Base-by-base conservation (phyloP, 1,140 invertebrate species). In the Caenorhabditis briggsae region DNA sequence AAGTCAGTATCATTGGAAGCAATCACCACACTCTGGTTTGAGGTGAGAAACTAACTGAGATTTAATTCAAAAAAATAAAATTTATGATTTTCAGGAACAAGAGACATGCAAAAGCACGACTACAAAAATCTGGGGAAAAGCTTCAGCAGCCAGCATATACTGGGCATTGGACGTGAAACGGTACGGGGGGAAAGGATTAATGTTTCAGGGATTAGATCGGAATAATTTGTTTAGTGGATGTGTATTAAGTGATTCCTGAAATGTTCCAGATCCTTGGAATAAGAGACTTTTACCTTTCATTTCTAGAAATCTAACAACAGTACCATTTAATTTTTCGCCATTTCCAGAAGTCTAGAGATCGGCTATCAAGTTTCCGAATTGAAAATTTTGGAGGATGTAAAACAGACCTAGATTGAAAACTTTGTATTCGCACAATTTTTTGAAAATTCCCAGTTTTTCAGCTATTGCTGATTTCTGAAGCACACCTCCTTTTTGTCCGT, bases 161-260 rank as follows among this genome's bases (percentile, higher is more conserved):
- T 87, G 86, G 86, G 86, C 86, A 5, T 43, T 87, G 20, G 86
- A 87, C 56, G 83, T 87, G 23, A 87, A 78, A 84, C 58, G 86
- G 86, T 87, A 41, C 50, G 56, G 20, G 48, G 50, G 18, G 33
- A 25, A 25, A 58, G n/a, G n/a, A 58, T 20, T 58, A 58, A 58
- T 58, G 56, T 58, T 58, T 58, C 56, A n/a, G 56, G n/a, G 18
- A 58, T n/a, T 20, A 20, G 56, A 20, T n/a, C 50, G 11, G 11
- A 53, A 33, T 53, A 53, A 16, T 53, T 53, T 12, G 50, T 53
- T 53, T 53, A 12, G 50, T 11, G 1, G 5, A 12, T 53, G 16
- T 12, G 50, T 12, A 53, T 58, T n/a, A n/a, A n/a, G 23, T 61
- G 18, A 20, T 20, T 61, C 23, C 0, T 18, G 23, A 12, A 33